Conservation (phyloP, 2,888 invertebrate genomes). For the Steromphala cineraria region DNA sequence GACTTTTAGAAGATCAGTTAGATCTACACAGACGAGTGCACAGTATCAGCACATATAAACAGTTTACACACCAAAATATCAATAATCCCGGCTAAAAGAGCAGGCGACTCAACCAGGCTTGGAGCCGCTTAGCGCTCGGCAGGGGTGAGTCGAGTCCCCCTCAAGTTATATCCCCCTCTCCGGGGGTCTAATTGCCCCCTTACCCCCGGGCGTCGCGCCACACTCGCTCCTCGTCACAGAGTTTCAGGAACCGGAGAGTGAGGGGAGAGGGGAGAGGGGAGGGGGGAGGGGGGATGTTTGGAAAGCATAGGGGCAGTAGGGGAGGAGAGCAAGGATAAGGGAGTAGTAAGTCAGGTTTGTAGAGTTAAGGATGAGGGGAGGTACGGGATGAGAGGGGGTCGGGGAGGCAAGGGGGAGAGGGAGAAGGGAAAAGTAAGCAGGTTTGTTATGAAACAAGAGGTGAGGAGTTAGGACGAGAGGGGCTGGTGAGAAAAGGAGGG, state of each 20-base stretch:
- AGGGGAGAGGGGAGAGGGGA: background rate
- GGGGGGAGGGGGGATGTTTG: background rate
- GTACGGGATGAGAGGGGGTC: background rate
- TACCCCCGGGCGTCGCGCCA: background rate
- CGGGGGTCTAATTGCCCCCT: background rate
- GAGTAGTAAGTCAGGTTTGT: no score
- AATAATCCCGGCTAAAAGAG: background rate
- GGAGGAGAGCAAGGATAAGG: background rate
- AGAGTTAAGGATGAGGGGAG: background rate
- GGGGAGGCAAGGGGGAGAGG: background rate
- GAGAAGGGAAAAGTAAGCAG: no score
- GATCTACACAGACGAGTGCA: no score
- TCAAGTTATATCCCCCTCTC: background rate
- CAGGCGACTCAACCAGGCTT: background rate
- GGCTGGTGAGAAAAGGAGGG: no score
- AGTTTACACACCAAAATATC: background rate
- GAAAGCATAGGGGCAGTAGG: background rate
- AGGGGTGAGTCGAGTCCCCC: background rate
- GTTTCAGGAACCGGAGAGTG: background rate
- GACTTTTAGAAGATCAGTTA: no score
- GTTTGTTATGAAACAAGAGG: no score
- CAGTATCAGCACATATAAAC: background rate
- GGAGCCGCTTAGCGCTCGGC: background rate
- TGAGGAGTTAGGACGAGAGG: background rate
- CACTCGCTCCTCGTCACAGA: conserved; percentile 2